Percentiles rank a stretch among this genome's conserved stretches.
Evolutionary conservation across 2,113 vertebrate species (phyloP).

Genomic region (Seriola quinqueradiata): DNA sequence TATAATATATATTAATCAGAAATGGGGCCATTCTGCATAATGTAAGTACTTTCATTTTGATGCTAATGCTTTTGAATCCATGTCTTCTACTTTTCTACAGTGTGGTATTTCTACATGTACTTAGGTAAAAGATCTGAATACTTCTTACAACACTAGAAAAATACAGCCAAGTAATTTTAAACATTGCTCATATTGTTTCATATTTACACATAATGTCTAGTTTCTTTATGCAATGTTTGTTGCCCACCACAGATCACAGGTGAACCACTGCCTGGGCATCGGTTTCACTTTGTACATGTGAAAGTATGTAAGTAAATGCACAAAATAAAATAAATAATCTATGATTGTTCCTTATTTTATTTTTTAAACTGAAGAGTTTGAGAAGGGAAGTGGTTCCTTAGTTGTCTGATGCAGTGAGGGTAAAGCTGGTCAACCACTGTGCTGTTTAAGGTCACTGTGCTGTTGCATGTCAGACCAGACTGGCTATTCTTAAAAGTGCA

Average conservation of each 20-base stretch:
- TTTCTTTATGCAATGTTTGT: not conserved
- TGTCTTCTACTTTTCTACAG: no score
- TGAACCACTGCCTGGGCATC: conserved; percentile 1
- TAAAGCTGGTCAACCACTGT: not conserved
- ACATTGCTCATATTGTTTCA: not conserved
- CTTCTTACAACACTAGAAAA: not conserved
- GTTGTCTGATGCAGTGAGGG: not conserved
- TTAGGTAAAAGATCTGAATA: not conserved
- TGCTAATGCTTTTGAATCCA: no score
- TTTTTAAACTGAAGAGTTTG: no score
- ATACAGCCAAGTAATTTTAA: not conserved
- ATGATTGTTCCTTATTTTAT: not conserved
- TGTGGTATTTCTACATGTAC: not conserved
- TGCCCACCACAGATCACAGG: not conserved
- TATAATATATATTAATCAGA: not conserved
- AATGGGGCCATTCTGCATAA: not conserved
- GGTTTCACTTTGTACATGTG: conserved; percentile 7
- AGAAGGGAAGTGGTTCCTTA: not conserved
- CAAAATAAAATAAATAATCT: not conserved
- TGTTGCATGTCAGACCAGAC: not conserved
- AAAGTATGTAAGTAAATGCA: not conserved
- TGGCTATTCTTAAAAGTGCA: not conserved
- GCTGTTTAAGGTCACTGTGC: conserved; percentile 6
- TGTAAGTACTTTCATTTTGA: not conserved
- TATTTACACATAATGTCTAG: conserved; percentile 5